Conservation (phyloP, 1,140 invertebrate genomes). For the Meloidogyne floridensis region DNA sequence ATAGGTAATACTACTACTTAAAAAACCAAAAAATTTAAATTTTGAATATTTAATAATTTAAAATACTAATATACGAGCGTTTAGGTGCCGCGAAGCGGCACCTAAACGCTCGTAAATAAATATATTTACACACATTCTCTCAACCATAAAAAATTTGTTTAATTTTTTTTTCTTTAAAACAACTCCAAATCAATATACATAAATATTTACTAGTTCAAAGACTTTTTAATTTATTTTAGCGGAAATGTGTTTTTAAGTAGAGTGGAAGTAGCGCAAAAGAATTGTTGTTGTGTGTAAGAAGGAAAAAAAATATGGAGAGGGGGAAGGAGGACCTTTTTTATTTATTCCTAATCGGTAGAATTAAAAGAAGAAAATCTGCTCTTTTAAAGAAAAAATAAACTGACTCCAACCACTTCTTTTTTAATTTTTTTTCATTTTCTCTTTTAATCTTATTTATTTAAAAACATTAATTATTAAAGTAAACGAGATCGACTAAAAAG, state of each 20-base stretch:
- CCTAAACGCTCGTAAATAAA: no score
- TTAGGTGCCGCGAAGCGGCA: no score
- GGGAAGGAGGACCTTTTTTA: background rate
- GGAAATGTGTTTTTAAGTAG: conserved; percentile 5
- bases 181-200: no score
- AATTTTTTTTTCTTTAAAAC: no score
- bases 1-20: no score
- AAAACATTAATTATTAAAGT: background rate
- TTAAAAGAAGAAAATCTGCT: background rate
- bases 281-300: background rate
- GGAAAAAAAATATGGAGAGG: background rate
- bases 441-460: background rate
- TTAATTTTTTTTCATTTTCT: background rate
- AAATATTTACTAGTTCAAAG: background rate
- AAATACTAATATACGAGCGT: no score
- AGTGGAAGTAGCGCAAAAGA: background rate
- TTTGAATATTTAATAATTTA: no score
- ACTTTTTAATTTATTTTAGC: conserved; percentile 1
- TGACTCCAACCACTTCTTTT: background rate
- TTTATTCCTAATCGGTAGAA: conserved; percentile 4
- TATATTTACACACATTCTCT: no score
- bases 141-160: no score
- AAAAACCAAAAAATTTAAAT: no score
- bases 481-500: background rate
- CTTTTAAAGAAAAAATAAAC: background rate